Percentiles rank a stretch among this genome's conserved stretches.
Evolutionary conservation across 2,113 vertebrate species (phyloP).

Genomic region (Scortum barcoo): DNA sequence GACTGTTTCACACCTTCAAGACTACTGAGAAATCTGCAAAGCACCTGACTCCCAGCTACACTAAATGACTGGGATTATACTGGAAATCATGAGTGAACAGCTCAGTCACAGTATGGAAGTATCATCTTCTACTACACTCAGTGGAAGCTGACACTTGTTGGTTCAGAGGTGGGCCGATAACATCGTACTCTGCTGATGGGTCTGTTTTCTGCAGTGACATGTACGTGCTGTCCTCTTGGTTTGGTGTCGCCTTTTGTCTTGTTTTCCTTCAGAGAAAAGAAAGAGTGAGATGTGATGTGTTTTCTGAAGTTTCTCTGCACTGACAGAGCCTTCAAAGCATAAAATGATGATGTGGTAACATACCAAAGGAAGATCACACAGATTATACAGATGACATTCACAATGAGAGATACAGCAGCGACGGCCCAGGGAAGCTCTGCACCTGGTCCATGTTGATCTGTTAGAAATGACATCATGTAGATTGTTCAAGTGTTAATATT

Average conservation of each 20-base stretch:
- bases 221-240: conserved; percentile 37
- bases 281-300: background rate
- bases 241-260: conserved; percentile 18
- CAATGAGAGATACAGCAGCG: conserved; percentile 22
- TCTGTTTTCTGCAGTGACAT: conserved; percentile 26
- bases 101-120: background rate
- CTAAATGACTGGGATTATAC: too few relatives aligned
- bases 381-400: conserved; percentile 29
- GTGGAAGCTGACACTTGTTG: background rate
- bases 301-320: background rate
- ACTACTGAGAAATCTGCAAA: too few relatives aligned
- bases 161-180: background rate
- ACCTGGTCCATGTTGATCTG: background rate
- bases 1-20: too few relatives aligned
- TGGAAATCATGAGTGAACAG: background rate
- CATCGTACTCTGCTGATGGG: conserved; percentile 13
- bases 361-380: conserved; percentile 15
- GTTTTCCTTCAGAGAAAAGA: conserved; percentile 16
- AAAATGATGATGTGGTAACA: background rate
- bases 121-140: background rate
- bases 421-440: conserved; percentile 10
- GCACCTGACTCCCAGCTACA: too few relatives aligned
- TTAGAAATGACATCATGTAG: background rate
- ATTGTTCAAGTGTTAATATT: too few relatives aligned
- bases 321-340: background rate